Percentiles rank a stretch among this genome's conserved stretches.
phyloP scores from a whole-genome alignment of 2,797 vertebrate species.

The Sphenodon punctatus region DNA sequence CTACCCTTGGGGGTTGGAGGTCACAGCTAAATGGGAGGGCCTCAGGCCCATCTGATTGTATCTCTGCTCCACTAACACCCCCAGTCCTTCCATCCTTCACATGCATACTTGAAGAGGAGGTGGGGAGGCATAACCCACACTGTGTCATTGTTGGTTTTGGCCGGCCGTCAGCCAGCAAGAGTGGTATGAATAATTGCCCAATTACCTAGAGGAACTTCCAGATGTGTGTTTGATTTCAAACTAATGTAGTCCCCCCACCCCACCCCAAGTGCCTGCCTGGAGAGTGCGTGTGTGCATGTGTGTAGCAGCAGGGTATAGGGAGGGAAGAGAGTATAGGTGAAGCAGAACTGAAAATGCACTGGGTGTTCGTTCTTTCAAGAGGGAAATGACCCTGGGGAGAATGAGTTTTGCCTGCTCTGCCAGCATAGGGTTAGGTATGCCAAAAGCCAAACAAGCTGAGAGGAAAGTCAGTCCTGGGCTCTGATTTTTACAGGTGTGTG shows the following conservation, averaged over 20 bases:
- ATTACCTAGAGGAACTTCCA: conserved; percentile 73
- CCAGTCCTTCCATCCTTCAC: neutral
- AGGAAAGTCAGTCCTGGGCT: conserved; percentile 62
- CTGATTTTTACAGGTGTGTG: conserved; percentile 69
- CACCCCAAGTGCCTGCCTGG: conserved; percentile 25
- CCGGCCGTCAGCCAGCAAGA: conserved; percentile 59
- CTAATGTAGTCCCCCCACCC: conserved; percentile 46
- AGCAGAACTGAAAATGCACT: conserved; percentile 8
- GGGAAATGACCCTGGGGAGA: conserved; percentile 60
- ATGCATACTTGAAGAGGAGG: neutral
- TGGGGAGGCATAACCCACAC: neutral
- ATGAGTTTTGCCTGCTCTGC: conserved; percentile 47
- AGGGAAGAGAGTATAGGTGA: neutral
- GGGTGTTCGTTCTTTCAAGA: conserved; percentile 31
- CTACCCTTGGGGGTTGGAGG: too few relatives aligned
- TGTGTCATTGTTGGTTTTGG: conserved; percentile 67
- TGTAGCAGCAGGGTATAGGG: neutral
- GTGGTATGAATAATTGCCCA: conserved; percentile 73
- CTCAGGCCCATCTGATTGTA: too few relatives aligned
- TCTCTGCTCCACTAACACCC: neutral
- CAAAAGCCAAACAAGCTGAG: conserved; percentile 47
- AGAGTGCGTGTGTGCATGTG: conserved; percentile 24
- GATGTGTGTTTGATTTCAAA: conserved; percentile 70
- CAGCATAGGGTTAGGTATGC: conserved; percentile 34
- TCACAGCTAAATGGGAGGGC: too few relatives aligned